Conservation (phyloP, 2,113 vertebrate genomes). For the Paradoxurus hermaphroditus region DNA sequence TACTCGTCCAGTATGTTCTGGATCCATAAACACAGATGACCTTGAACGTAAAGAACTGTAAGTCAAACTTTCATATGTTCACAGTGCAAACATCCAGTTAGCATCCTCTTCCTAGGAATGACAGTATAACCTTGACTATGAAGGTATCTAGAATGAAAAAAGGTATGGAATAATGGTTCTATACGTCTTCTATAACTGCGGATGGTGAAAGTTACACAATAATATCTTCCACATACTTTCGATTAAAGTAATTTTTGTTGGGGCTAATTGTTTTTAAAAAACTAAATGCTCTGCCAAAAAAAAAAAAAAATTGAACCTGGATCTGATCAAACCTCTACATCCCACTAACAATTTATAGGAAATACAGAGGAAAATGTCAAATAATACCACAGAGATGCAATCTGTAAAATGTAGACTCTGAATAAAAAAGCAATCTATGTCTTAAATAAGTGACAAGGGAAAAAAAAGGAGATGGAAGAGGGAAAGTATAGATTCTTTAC, state of each 20-base stretch:
- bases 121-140: neutral
- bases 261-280: neutral
- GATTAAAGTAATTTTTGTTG: neutral
- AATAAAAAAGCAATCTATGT: conserved; percentile 19
- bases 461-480: neutral
- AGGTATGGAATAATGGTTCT: neutral
- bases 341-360: neutral
- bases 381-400: neutral
- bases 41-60: neutral
- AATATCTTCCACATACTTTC: neutral
- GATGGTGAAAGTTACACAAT: neutral
- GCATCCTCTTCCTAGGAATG: neutral
- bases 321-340: neutral
- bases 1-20: neutral
- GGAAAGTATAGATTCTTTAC: neutral
- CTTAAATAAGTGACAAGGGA: neutral
- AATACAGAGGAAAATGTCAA: neutral
- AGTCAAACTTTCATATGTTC: neutral
- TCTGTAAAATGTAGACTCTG: neutral
- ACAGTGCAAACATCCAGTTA: neutral
- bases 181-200: neutral
- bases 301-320: neutral
- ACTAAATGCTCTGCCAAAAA: neutral
- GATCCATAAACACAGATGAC: neutral
- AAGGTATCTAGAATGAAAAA: neutral